Conservation (phyloP, 2,113 vertebrate genomes). For the Tursiops truncatus region DNA sequence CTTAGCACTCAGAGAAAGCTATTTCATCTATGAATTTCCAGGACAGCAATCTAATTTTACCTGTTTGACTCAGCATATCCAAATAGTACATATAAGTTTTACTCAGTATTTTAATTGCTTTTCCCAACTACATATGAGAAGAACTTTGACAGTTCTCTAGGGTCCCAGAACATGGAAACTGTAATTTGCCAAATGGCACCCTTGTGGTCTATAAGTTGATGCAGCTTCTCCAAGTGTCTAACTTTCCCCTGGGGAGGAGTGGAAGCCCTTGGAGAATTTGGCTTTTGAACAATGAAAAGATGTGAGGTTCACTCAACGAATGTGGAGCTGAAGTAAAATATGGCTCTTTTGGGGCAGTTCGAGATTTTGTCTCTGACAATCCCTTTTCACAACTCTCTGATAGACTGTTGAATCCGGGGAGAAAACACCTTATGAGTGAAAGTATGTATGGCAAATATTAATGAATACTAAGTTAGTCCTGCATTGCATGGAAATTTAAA, state of each 20-base stretch:
- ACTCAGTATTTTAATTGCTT: neutral
- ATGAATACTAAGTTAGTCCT: conserved; percentile 75
- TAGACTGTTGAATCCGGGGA: conserved; percentile 48
- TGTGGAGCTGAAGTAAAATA: conserved; percentile 31
- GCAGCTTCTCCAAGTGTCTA: neutral
- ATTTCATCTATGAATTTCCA: neutral
- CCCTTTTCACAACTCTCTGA: neutral
- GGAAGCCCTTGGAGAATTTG: conserved; percentile 21
- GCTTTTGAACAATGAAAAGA: conserved; percentile 34
- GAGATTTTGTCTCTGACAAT: neutral
- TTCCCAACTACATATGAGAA: neutral
- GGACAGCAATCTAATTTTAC: neutral
- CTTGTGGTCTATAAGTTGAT: neutral
- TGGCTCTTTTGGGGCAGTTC: neutral
- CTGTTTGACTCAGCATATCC: neutral
- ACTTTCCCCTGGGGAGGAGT: neutral
- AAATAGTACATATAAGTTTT: neutral
- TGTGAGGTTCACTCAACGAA: neutral
- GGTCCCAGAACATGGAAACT: neutral
- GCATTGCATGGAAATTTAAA: conserved; percentile 68
- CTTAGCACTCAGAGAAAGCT: neutral
- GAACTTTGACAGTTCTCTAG: neutral
- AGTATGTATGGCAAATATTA: conserved; percentile 67
- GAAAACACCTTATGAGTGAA: conserved; percentile 47
- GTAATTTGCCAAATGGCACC: conserved; percentile 31